These are phyloP conservation scores for Tonatia bakeri DNA, from an alignment of 2,113 vertebrate genomes.

Conservation along the genomic window DNA sequence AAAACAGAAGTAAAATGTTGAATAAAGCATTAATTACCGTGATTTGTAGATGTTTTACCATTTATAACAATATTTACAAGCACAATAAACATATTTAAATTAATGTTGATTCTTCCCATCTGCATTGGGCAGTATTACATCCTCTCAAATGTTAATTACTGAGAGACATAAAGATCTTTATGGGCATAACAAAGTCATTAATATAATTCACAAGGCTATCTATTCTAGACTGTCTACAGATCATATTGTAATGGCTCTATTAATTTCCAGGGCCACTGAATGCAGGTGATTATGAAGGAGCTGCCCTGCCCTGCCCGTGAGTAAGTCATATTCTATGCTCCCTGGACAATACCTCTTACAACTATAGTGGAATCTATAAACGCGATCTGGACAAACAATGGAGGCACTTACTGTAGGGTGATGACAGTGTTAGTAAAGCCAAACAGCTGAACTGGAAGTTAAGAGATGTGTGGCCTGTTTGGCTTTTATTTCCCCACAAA, in stretches of 20 bases:
- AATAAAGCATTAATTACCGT: neutral
- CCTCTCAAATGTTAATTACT: slow-evolving; percentile 43
- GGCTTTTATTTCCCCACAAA: neutral
- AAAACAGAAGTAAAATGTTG: neutral
- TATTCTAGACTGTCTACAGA: slow-evolving; percentile 45
- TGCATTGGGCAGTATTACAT: neutral
- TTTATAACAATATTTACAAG: neutral
- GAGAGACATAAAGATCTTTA: slow-evolving; percentile 54
- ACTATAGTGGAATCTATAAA: slow-evolving; percentile 58
- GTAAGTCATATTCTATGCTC: slow-evolving; percentile 56
- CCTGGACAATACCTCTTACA: slow-evolving; percentile 51
- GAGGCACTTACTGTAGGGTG: slow-evolving; percentile 25
- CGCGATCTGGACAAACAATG: slow-evolving; percentile 9
- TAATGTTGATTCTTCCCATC: slow-evolving; percentile 8
- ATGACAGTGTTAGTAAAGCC: slow-evolving; percentile 9
- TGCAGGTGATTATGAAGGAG: slow-evolving; percentile 20
- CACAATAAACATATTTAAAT: slow-evolving; percentile 14
- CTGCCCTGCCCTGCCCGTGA: neutral
- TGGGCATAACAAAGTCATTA: slow-evolving; percentile 47
- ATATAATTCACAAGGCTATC: slow-evolving; percentile 51
- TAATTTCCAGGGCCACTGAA: slow-evolving; percentile 64
- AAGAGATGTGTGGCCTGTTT: neutral
- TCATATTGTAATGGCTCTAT: slow-evolving; percentile 61
- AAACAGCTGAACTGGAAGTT: neutral
- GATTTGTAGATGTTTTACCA: neutral